Percentiles rank a stretch among this genome's conserved stretches.
Conservation (phyloP, 2,888 invertebrate genomes). For the Sphaerophoria taeniata region DNA sequence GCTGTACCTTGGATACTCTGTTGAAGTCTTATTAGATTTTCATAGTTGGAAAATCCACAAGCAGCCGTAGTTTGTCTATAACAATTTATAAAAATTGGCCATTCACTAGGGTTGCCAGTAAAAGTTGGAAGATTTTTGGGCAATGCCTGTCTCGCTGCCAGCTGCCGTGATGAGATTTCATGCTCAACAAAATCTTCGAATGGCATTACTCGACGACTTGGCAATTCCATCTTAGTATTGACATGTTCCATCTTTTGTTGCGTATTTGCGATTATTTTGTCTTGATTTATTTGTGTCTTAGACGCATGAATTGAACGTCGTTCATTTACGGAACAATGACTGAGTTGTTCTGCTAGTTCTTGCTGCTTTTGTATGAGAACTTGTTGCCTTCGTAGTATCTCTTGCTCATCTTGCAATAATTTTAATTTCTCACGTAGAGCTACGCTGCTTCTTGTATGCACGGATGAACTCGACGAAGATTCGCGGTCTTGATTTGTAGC, state of each 20-base stretch:
- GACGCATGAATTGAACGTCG: background rate
- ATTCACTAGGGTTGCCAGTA: slow-evolving; percentile 9
- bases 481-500: background rate
- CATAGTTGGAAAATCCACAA: slow-evolving; percentile 47
- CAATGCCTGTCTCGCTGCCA: background rate
- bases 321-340: background rate
- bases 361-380: slow-evolving; percentile 1
- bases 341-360: background rate
- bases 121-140: slow-evolving; percentile 7
- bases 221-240: too few relatives aligned
- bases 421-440: background rate
- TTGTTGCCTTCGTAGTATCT: background rate
- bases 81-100: background rate
- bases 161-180: background rate
- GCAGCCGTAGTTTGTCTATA: slow-evolving; percentile 3
- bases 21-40: slow-evolving; percentile 53
- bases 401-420: background rate
- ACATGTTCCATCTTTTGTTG: too few relatives aligned
- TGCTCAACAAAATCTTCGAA: too few relatives aligned
- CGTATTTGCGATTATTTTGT: too few relatives aligned
- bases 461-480: background rate
- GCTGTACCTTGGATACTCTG: slow-evolving; percentile 49
- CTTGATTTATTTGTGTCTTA: too few relatives aligned
- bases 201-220: too few relatives aligned
- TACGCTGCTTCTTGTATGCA: background rate